A percentile compares a stretch with the other conserved stretches of the same genome.
Evolutionary conservation across 30 jellyfish, hydroid and myxozoan genomes (phyloP).

Genomic region (Calvadosia cruxmelitensis): DNA sequence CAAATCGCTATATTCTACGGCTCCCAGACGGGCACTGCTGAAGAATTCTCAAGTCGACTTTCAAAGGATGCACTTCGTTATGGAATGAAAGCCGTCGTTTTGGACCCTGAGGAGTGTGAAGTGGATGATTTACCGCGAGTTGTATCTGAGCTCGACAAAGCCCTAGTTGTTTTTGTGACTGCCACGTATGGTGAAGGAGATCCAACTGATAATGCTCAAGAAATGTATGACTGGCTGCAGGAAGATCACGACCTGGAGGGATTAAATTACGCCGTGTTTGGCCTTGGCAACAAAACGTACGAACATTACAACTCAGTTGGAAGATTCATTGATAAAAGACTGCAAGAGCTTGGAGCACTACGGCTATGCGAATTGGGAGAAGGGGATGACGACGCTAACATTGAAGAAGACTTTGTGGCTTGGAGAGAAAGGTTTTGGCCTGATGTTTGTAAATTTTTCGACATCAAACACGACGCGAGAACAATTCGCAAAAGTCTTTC

Average conservation of each 20-base stretch:
- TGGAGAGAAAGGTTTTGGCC: slow-evolving; percentile 96
- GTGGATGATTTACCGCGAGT: slow-evolving; percentile 41
- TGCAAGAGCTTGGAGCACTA: slow-evolving; percentile 67
- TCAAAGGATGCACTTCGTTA: slow-evolving; percentile 64
- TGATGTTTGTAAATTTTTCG: slow-evolving; percentile 61
- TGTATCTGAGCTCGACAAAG: slow-evolving; percentile 41
- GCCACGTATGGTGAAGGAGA: slow-evolving; percentile 99
- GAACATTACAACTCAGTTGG: slow-evolving; percentile 88
- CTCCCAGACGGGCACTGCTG: slow-evolving; percentile 98
- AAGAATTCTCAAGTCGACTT: slow-evolving; percentile 73
- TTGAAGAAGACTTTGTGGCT: slow-evolving; percentile 78
- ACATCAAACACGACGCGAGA: slow-evolving; percentile 4
- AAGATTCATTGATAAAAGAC: slow-evolving; percentile 57
- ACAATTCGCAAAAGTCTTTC: not conserved
- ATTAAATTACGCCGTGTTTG: slow-evolving; percentile 75
- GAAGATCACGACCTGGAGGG: slow-evolving; percentile 69
- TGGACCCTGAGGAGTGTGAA: slow-evolving; percentile 95
- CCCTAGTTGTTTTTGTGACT: slow-evolving; percentile 54
- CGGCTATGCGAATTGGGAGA: slow-evolving; percentile 76
- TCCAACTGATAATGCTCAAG: slow-evolving; percentile 96
- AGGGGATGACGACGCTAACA: slow-evolving; percentile 96
- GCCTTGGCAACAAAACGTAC: slow-evolving; percentile 89
- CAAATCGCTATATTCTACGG: slow-evolving; percentile 84
- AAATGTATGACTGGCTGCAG: slow-evolving; percentile 75
- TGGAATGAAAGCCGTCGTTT: slow-evolving; percentile 62